Evolutionary conservation across 2,113 vertebrate species (phyloP), one percentile per base, ranked within the genome.

Genomic region (Dicaeum eximium): DNA sequence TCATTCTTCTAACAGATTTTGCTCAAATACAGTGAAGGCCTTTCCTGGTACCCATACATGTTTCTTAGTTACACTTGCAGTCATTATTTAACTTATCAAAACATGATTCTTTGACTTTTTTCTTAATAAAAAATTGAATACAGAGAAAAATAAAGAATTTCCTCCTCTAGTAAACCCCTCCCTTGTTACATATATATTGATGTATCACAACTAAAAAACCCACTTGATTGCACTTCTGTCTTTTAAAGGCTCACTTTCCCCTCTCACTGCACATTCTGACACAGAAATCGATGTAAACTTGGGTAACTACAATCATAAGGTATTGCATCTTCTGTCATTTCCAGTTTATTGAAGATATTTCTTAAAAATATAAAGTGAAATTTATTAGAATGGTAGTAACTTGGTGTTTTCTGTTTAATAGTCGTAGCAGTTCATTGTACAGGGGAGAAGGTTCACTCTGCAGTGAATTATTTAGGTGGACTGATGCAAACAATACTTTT

Each of bases 141-240:
- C 8, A 72, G 17, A 56, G 44, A 50, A 20, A 33, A 91, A 88
- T 40, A 40, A 73, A 64, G 5, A 33, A 58, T 31, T 62, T 77
- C 0, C 1, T 61, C 2, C 45, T 37, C 11, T 6, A 20, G 8
- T 30, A 71, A 90, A n/a, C 3, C 1, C 3, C 3, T 40, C 40
- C 64, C 22, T 48, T 78, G 18, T 8, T 57, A 38, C 15, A 28
- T 27, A 50, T 30, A 7, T 24, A 44, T 27, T 67, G 28, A 69
- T 48, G 8, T 2, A 62, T 47, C 13, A 27, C 9, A 88, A 50
- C 11, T 40, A 10, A 58, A 81, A 44, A 54, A 8, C 9, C 14
- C 22, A 3, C 13, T 51, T 61, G 16, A 45, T 33, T 65, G 8
- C 60, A 62, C 13, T 27, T 20, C 7, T 67, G 7, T 72, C 70